Evolutionary conservation across 2,113 vertebrate species (phyloP).

Genomic region (Felis chaus): DNA sequence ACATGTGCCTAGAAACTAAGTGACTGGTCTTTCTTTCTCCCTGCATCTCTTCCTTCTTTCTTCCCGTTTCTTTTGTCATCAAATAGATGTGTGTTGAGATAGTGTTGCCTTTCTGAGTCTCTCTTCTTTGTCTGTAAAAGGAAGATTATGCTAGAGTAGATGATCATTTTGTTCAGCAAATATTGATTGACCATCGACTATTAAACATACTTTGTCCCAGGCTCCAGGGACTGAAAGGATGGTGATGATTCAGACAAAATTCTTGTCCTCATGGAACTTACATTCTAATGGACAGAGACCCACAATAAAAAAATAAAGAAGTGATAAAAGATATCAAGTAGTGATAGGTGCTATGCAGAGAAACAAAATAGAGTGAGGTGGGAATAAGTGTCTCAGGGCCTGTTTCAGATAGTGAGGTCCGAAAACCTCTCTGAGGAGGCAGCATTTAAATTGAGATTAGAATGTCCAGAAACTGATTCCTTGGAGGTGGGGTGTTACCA

Average conservation of each 20-base stretch:
- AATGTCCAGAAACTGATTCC: background rate
- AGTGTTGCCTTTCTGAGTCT: background rate
- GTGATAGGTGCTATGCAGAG: background rate
- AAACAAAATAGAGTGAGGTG: background rate
- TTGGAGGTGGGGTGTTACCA: background rate
- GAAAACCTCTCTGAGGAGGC: background rate
- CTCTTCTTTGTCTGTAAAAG: background rate
- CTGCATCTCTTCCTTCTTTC: too few relatives aligned
- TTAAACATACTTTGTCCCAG: background rate
- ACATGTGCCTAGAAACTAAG: background rate
- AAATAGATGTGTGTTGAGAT: background rate
- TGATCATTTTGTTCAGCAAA: background rate
- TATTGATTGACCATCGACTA: background rate
- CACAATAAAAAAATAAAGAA: background rate
- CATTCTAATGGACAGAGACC: background rate
- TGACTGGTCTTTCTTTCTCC: background rate
- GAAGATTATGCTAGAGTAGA: background rate
- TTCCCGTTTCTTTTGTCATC: background rate
- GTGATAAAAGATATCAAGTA: background rate
- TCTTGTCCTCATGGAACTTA: background rate
- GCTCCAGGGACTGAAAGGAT: background rate
- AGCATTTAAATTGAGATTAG: background rate
- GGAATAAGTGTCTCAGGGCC: background rate
- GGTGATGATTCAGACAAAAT: background rate
- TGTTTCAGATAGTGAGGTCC: background rate